These are phyloP conservation scores for Drosophila yakuba DNA, from an alignment of 1,140 invertebrate genomes.

Conservation along the genomic window DNA sequence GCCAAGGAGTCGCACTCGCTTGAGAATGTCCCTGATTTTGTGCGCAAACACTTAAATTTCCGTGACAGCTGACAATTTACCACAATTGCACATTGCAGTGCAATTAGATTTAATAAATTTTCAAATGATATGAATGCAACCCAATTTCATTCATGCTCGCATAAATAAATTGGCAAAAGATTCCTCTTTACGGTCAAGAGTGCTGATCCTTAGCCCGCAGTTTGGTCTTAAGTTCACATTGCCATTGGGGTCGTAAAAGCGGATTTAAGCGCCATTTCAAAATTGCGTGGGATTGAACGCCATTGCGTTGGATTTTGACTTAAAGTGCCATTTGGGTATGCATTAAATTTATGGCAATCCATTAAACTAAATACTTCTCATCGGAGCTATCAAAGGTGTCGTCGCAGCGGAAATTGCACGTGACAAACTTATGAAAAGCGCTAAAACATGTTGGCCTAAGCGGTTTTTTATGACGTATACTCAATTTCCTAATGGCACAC, in stretches of 20 bases:
- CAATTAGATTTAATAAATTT: constrained; percentile 67
- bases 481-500: not conserved
- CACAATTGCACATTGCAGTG: constrained; percentile 49
- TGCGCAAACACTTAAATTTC: constrained; percentile 59
- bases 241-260: constrained; percentile 55
- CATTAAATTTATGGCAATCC: constrained; percentile 48
- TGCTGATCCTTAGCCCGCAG: not conserved
- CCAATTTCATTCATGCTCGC: constrained; percentile 57
- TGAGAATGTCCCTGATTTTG: constrained; percentile 42
- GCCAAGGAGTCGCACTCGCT: constrained; percentile 45
- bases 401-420: constrained; percentile 13
- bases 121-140: constrained; percentile 58
- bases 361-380: constrained; percentile 54
- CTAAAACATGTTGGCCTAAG: constrained; percentile 40
- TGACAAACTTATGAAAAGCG: constrained; percentile 43
- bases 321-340: constrained; percentile 29
- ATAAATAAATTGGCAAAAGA: constrained; percentile 43
- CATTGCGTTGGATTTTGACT: constrained; percentile 28
- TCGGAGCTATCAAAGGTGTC: constrained; percentile 10
- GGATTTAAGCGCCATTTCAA: constrained; percentile 68
- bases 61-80: constrained; percentile 52
- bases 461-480: constrained; percentile 8
- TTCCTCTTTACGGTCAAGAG: constrained; percentile 49
- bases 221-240: constrained; percentile 16
- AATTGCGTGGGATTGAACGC: constrained; percentile 22